Evolutionary conservation across 2,888 invertebrate species (phyloP), one percentile per base, ranked within the genome.

Genomic region (Thymelicus lineola): DNA sequence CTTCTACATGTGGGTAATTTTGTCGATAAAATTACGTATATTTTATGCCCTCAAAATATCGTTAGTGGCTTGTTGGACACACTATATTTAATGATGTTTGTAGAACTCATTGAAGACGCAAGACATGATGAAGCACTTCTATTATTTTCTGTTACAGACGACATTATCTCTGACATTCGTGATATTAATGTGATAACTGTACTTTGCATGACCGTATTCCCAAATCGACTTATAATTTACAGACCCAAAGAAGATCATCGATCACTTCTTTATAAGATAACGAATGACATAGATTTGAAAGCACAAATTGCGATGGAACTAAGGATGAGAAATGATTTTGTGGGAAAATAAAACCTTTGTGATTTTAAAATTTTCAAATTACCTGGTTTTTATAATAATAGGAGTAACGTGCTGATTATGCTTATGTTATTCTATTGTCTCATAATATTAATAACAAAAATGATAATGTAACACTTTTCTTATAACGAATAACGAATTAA

Each of bases 41-140:
- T n/a, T n/a, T n/a, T n/a, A n/a, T n/a, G n/a, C n/a, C n/a, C n/a
- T n/a, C n/a, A n/a, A n/a, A n/a, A n/a, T n/a, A n/a, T n/a, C n/a
- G n/a, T n/a, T n/a, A n/a, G n/a, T n/a, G n/a, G n/a, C n/a, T n/a
- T n/a, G n/a, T n/a, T n/a, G n/a, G n/a, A n/a, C n/a, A n/a, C n/a
- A n/a, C 28, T 28, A 15, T 45, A 42, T 17, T 59, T 15, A 36
- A 42, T 50, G 36, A 17, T 58, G 36, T 58, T 58, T 46, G 20
- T 10, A 66, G 58, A 50, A 62, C 62, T 63, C 48, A 38, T 17
- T 57, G 57, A 48, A 48, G 48, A 48, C 42, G 12, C 48, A 46
- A 63, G 58, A 59, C 62, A 68, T 73, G 73, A 73, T 64, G 55
- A 48, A 70, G 70, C 74, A 66, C 66, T 68, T 75, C 73, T 68